Conservation (phyloP, 2,888 invertebrate species). For the Drosophila maculinotata region DNA sequence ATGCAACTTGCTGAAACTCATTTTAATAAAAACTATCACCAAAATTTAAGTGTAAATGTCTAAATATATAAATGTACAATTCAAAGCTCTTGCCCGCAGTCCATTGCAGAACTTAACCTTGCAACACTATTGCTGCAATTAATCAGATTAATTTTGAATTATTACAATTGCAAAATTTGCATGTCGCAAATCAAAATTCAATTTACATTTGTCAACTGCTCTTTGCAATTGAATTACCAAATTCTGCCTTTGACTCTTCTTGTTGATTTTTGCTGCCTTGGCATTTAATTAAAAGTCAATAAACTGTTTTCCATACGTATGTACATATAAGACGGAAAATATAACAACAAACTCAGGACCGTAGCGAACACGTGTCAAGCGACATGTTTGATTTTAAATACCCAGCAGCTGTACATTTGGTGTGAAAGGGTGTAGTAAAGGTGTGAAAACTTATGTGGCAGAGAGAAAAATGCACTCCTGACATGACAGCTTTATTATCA, state of each 20-base stretch:
- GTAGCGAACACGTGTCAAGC: slow-evolving; percentile 48
- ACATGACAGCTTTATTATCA: too few species aligned
- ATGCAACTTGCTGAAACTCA: too few species aligned
- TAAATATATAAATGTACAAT: not conserved
- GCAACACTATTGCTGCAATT: slow-evolving; percentile 19
- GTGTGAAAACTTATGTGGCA: too few species aligned
- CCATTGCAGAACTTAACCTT: slow-evolving; percentile 6
- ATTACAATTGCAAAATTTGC: slow-evolving; percentile 21
- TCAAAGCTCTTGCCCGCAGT: not conserved
- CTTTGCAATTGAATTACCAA: slow-evolving; percentile 38
- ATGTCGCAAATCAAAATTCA: slow-evolving; percentile 39
- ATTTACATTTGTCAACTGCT: slow-evolving; percentile 55
- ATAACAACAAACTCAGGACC: not conserved
- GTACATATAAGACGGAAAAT: not conserved
- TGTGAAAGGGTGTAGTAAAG: not conserved
- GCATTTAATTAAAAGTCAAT: slow-evolving; percentile 55
- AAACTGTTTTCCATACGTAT: slow-evolving; percentile 36
- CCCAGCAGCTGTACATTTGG: not conserved
- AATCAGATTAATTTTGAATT: slow-evolving; percentile 25
- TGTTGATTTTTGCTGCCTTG: slow-evolving; percentile 26
- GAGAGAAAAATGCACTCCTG: not conserved
- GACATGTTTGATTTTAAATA: slow-evolving; percentile 22
- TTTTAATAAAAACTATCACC: slow-evolving; percentile 16
- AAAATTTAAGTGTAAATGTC: not conserved
- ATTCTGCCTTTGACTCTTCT: slow-evolving; percentile 17